A percentile compares a stretch with the other conserved stretches of the same genome.
phyloP scores from a whole-genome alignment of 1,140 invertebrate species.

The Pseudobourletiella spinata region DNA sequence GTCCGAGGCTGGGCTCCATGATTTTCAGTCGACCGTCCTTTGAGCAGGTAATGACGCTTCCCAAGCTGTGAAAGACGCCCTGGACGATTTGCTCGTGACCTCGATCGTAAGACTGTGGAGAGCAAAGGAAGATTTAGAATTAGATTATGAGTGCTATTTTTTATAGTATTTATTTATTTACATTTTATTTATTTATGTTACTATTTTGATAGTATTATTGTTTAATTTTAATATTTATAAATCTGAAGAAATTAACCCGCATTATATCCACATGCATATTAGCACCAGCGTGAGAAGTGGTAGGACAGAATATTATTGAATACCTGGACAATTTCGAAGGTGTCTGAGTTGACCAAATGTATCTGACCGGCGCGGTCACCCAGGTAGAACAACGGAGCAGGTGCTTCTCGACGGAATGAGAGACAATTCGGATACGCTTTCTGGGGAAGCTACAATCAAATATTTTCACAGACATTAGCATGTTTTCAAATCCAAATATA shows the following conservation, averaged over 20 bases:
- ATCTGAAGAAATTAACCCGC: too few relatives aligned
- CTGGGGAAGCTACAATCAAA: background rate
- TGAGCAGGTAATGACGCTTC: conserved; percentile 21
- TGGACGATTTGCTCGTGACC: conserved; percentile 18
- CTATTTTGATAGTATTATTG: too few relatives aligned
- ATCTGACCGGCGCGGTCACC: conserved; percentile 26
- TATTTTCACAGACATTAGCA: background rate
- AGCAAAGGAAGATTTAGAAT: background rate
- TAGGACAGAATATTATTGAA: background rate
- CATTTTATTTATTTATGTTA: background rate
- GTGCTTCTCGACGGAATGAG: conserved; percentile 20
- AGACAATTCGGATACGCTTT: conserved; percentile 22
- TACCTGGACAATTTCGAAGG: conserved; percentile 17
- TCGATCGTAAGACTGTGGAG: background rate
- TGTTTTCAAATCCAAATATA: background rate
- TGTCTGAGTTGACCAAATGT: conserved; percentile 24
- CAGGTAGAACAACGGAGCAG: conserved; percentile 25
- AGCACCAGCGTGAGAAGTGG: too few relatives aligned
- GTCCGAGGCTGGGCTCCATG: conserved; percentile 13
- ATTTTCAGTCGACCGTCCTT: conserved; percentile 22
- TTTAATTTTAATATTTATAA: too few relatives aligned
- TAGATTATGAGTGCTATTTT: background rate
- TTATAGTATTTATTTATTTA: background rate
- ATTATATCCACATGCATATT: too few relatives aligned
- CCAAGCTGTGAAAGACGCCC: conserved; percentile 29